These are phyloP conservation scores for Zaprionus taronus DNA, from an alignment of 1,140 invertebrate genomes.

Conservation along the genomic window DNA sequence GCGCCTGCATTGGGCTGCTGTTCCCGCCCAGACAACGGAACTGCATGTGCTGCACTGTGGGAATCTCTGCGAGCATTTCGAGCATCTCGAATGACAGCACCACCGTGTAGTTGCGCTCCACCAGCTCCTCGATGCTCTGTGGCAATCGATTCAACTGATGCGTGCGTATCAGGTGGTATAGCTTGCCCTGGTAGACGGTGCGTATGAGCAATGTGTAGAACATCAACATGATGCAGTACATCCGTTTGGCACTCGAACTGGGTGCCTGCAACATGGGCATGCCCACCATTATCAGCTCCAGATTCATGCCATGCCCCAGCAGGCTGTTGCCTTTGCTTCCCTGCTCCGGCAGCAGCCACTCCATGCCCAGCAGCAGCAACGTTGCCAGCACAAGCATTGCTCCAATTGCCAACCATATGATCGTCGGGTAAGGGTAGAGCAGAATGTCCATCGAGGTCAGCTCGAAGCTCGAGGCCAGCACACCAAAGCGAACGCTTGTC, in stretches of 20 bases:
- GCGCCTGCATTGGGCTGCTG: slow-evolving; percentile 2
- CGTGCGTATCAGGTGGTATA: slow-evolving; percentile 68
- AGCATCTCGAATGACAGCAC: slow-evolving; percentile 36
- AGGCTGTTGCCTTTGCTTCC: background rate
- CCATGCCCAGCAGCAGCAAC: slow-evolving; percentile 38
- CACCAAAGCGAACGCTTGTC: slow-evolving; percentile 49
- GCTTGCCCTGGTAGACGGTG: slow-evolving; percentile 68
- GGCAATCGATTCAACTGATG: slow-evolving; percentile 58
- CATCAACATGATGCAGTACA: slow-evolving; percentile 63
- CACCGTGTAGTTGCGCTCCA: slow-evolving; percentile 58
- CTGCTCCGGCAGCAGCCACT: slow-evolving; percentile 26
- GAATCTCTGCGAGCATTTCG: slow-evolving; percentile 47
- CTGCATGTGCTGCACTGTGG: slow-evolving; percentile 54
- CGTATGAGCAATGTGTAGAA: slow-evolving; percentile 66
- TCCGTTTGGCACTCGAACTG: slow-evolving; percentile 34
- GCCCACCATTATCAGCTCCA: slow-evolving; percentile 60
- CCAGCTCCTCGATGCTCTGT: slow-evolving; percentile 57
- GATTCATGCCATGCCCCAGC: slow-evolving; percentile 18
- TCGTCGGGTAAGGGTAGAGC: slow-evolving; percentile 55
- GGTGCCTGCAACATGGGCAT: slow-evolving; percentile 54
- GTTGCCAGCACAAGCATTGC: slow-evolving; percentile 46
- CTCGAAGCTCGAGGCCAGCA: slow-evolving; percentile 50
- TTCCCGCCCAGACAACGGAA: slow-evolving; percentile 29
- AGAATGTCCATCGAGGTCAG: slow-evolving; percentile 61
- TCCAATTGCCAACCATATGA: slow-evolving; percentile 56